A percentile compares a stretch with the other conserved stretches of the same genome.
phyloP scores from a whole-genome alignment of 2,888 invertebrate genomes.

The Cheilosia pagana region DNA sequence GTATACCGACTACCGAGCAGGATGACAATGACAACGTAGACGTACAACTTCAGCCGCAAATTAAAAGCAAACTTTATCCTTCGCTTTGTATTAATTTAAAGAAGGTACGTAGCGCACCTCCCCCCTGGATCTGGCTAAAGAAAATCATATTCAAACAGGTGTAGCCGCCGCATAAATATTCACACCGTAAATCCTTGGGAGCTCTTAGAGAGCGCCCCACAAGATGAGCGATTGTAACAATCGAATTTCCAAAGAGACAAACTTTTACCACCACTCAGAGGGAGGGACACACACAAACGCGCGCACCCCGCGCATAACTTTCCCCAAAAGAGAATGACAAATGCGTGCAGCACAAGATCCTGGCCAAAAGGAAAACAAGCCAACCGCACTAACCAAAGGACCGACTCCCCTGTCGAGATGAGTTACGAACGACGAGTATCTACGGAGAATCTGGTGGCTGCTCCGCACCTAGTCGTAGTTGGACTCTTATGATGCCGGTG shows the following conservation, averaged over 20 bases:
- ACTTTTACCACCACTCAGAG: conserved; percentile 43
- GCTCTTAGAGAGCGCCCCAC: conserved; percentile 25
- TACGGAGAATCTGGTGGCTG: background rate
- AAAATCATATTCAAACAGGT: conserved; percentile 77
- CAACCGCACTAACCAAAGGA: conserved; percentile 49
- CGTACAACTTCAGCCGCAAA: conserved; percentile 76
- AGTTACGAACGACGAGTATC: conserved; percentile 41
- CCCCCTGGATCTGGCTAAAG: background rate
- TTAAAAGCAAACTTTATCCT: conserved; percentile 79
- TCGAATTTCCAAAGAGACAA: conserved; percentile 73
- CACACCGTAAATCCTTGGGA: conserved; percentile 72
- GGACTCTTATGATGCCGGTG: conserved; percentile 42
- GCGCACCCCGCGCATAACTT: conserved; percentile 25
- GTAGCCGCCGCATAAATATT: conserved; percentile 76
- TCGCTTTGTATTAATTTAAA: conserved; percentile 79
- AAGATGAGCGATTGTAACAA: conserved; percentile 58
- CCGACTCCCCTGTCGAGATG: conserved; percentile 57
- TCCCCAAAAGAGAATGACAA: conserved; percentile 64
- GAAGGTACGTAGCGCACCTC: conserved; percentile 53
- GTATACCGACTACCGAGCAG: conserved; percentile 6
- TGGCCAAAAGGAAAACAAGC: conserved; percentile 70
- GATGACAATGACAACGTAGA: conserved; percentile 40
- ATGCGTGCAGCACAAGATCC: conserved; percentile 65
- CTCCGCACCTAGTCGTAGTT: background rate
- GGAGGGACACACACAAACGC: background rate